A percentile compares a stretch with the other conserved stretches of the same genome.
Conservation (phyloP, 2,888 invertebrate species). For the Onthophagus sagittarius region DNA sequence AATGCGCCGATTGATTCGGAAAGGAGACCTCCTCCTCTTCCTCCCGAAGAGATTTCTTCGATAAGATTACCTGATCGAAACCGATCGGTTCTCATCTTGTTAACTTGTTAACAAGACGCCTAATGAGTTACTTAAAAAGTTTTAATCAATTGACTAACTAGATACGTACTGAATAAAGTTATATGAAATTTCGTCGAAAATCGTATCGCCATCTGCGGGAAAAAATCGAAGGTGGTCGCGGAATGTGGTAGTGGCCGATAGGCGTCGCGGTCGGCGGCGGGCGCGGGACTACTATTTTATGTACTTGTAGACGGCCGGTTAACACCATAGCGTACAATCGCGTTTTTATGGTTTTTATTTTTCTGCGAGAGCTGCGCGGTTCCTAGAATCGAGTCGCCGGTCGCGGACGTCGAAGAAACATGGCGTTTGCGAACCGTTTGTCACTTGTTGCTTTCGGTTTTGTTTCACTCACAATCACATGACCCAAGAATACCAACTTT, state of each 20-base stretch:
- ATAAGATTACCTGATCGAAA: background rate
- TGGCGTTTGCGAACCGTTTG: background rate
- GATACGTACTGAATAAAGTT: background rate
- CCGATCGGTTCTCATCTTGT: conserved; percentile 47
- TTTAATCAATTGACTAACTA: too few relatives aligned
- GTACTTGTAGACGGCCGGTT: conserved; percentile 22
- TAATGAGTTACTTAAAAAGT: conserved; percentile 47
- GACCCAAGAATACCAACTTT: background rate
- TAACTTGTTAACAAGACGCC: conserved; percentile 49
- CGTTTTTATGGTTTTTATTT: conserved; percentile 4
- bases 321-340: conserved; percentile 25
- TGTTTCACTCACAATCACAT: background rate
- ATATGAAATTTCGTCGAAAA: background rate
- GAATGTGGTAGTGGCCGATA: background rate
- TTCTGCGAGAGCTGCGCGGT: conserved; percentile 1
- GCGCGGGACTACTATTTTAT: conserved; percentile 21
- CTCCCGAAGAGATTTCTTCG: conserved; percentile 24
- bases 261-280: background rate
- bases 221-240: background rate
- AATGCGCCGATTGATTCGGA: background rate
- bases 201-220: background rate
- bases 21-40: conserved; percentile 27
- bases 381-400: background rate
- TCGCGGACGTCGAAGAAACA: background rate
- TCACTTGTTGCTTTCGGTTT: background rate